Conservation (phyloP, 2,888 invertebrate species). For the Rapana venosa region DNA sequence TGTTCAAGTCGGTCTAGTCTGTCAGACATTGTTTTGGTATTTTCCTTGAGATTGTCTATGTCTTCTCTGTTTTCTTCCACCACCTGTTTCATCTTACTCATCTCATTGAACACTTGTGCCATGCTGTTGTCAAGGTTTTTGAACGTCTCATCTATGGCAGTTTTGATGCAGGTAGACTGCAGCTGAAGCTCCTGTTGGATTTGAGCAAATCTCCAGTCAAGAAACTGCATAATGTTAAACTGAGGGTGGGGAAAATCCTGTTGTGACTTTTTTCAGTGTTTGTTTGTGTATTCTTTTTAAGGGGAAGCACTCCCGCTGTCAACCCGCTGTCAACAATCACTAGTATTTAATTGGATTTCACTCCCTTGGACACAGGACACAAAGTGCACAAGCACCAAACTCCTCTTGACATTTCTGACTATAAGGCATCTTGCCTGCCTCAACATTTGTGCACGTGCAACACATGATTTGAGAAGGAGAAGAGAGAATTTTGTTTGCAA, state of each 20-base stretch:
- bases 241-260: background rate
- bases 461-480: background rate
- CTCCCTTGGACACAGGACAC: too few species aligned
- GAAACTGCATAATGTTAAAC: background rate
- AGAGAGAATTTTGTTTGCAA: too few species aligned
- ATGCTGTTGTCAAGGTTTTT: background rate
- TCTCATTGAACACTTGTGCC: background rate
- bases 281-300: too few species aligned
- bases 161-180: background rate
- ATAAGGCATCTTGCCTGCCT: too few species aligned
- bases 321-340: background rate
- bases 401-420: too few species aligned
- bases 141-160: background rate
- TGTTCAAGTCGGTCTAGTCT: background rate
- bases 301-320: background rate
- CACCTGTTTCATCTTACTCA: background rate
- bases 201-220: slow-evolving; percentile 5
- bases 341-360: background rate
- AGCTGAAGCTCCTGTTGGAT: background rate
- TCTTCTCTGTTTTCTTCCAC: background rate
- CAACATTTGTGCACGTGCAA: background rate
- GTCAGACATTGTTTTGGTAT: background rate
- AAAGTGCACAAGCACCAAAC: too few species aligned
- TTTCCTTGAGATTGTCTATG: background rate
- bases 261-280: too few species aligned